Conservation (phyloP, 2,797 vertebrate genomes). For the Pangasius mekongensis region DNA sequence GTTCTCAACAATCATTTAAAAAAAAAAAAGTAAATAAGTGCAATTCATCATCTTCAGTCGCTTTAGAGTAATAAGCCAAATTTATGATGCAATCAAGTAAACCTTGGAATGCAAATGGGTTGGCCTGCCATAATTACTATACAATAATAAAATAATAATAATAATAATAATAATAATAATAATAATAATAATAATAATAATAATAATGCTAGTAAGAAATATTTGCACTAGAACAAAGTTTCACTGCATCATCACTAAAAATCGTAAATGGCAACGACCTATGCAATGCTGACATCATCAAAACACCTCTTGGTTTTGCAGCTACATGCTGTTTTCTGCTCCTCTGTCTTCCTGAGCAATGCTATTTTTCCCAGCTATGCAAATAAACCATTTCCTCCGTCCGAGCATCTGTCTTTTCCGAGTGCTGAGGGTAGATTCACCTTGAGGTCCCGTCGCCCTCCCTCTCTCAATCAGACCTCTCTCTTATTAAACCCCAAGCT, state of each 20-base stretch:
- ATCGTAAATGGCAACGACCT: background rate
- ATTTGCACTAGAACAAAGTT: background rate
- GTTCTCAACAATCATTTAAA: background rate
- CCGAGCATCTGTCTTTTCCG: constrained; percentile 42
- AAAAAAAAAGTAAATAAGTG: background rate
- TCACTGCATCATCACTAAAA: background rate
- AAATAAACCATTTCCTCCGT: constrained; percentile 32
- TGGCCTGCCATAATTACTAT: background rate
- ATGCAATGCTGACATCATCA: constrained; percentile 21
- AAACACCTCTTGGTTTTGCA: constrained; percentile 4
- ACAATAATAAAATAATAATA: background rate
- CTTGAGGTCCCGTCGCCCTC: constrained; percentile 58
- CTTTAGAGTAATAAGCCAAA: background rate
- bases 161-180: background rate
- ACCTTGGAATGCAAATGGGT: background rate
- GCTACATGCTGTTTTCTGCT: constrained; percentile 21
- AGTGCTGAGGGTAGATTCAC: constrained; percentile 59
- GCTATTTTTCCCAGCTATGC: constrained; percentile 32
- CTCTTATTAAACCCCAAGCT: constrained; percentile 72
- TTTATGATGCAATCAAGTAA: constrained; percentile 2
- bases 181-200: background rate
- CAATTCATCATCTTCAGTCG: background rate
- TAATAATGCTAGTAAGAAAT: background rate
- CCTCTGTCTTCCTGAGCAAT: constrained; percentile 13
- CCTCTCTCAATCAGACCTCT: constrained; percentile 47